Evolutionary conservation across 2,888 invertebrate genomes (phyloP).

Genomic region (Girardia tigrina): DNA sequence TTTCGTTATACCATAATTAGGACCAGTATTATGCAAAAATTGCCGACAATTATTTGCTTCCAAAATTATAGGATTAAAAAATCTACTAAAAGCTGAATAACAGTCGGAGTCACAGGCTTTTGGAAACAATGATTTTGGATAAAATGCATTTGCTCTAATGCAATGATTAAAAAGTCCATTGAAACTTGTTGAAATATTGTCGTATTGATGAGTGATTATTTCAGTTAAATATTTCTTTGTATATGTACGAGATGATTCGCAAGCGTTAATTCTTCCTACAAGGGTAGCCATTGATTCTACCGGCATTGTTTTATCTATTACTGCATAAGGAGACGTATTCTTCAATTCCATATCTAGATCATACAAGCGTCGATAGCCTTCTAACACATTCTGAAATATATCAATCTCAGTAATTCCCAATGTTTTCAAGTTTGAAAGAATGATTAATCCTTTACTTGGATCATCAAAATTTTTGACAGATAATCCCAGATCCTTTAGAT

Average conservation of each 20-base stretch:
- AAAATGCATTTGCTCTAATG: slow-evolving; percentile 29
- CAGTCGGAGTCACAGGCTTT: slow-evolving; percentile 6
- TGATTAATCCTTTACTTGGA: background rate
- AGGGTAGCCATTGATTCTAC: background rate
- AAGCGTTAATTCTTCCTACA: background rate
- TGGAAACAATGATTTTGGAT: background rate
- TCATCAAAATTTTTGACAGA: background rate
- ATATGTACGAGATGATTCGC: background rate
- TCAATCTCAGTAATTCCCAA: background rate
- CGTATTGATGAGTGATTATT: background rate
- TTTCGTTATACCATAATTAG: background rate
- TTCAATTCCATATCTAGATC: slow-evolving; percentile 21
- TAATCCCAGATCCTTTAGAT: background rate
- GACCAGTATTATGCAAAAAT: background rate
- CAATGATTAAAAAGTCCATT: slow-evolving; percentile 14
- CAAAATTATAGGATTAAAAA: slow-evolving; percentile 25
- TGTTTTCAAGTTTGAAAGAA: slow-evolving; percentile 1
- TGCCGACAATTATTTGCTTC: background rate
- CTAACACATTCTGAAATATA: background rate
- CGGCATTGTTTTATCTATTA: slow-evolving; percentile 9
- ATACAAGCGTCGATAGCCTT: background rate
- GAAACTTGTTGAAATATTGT: background rate
- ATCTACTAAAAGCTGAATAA: slow-evolving; percentile 13
- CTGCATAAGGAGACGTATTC: background rate
- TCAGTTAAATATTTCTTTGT: slow-evolving; percentile 24